Evolutionary conservation across 2,113 vertebrate genomes (phyloP).

Genomic region (Plotosus lineatus): DNA sequence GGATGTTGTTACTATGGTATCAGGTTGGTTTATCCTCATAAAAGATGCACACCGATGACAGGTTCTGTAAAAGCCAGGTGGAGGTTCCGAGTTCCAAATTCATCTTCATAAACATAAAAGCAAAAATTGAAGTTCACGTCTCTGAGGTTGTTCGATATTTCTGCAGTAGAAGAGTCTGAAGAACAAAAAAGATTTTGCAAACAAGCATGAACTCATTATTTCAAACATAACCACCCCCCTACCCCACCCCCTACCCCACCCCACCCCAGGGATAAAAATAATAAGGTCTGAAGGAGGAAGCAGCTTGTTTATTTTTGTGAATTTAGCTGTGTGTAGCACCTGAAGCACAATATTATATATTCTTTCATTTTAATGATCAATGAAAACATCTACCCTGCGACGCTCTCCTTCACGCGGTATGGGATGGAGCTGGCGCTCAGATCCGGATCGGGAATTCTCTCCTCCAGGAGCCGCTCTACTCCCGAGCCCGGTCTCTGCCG

Average conservation of each 20-base stretch:
- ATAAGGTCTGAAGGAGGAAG: neutral
- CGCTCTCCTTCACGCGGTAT: constrained; percentile 65
- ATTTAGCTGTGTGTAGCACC: neutral
- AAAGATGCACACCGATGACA: neutral
- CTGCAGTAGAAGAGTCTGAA: neutral
- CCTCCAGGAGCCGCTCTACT: constrained; percentile 47
- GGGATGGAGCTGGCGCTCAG: constrained; percentile 52
- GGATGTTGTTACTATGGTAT: neutral
- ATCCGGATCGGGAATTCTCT: constrained; percentile 34
- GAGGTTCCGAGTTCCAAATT: neutral
- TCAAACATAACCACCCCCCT: too few species aligned
- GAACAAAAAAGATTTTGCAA: too few species aligned
- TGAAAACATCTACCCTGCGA: constrained; percentile 64
- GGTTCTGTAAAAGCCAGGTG: neutral
- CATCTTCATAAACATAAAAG: neutral
- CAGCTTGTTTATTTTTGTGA: neutral
- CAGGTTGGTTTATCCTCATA: neutral
- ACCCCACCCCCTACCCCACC: too few species aligned
- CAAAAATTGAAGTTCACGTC: too few species aligned
- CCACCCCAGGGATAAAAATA: neutral
- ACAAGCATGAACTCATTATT: neutral
- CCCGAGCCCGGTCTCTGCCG: constrained; percentile 24
- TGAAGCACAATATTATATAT: neutral
- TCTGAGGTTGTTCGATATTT: neutral
- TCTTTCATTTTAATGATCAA: too few species aligned